Percentiles rank a stretch among this genome's conserved stretches.
Conservation (phyloP, 2,888 invertebrate species). For the Drosophila atripex region DNA sequence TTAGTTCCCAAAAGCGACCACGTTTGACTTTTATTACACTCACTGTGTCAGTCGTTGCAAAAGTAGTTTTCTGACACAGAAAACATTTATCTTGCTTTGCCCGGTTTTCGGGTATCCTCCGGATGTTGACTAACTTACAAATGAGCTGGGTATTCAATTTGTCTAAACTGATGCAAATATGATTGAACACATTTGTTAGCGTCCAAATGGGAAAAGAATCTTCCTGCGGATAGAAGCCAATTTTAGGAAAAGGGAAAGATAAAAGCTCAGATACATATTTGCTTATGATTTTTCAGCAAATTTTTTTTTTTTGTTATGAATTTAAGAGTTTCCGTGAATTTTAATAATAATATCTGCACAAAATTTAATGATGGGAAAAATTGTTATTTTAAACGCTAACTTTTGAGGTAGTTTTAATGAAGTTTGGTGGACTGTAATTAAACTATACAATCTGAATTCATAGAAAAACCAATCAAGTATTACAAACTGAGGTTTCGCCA, state of each 20-base stretch:
- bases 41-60: slow-evolving; percentile 22
- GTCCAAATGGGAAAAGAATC: slow-evolving; percentile 20
- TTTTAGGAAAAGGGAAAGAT: not conserved
- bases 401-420: too few relatives aligned
- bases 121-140: slow-evolving; percentile 48
- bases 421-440: too few relatives aligned
- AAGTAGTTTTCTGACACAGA: slow-evolving; percentile 39
- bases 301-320: not conserved
- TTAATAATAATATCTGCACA: not conserved
- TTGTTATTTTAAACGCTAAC: too few relatives aligned
- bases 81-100: slow-evolving; percentile 46
- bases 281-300: not conserved
- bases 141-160: slow-evolving; percentile 61
- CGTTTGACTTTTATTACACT: slow-evolving; percentile 70
- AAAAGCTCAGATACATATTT: not conserved
- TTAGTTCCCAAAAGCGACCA: slow-evolving; percentile 66
- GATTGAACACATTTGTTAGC: slow-evolving; percentile 59
- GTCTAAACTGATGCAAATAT: slow-evolving; percentile 49
- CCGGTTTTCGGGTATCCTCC: slow-evolving; percentile 21
- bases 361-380: not conserved
- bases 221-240: slow-evolving; percentile 16
- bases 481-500: not conserved
- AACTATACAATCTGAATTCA: not conserved
- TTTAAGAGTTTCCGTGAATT: not conserved
- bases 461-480: not conserved